phyloP scores from a whole-genome alignment of 2,113 vertebrate species.

The Hippocampus comes region DNA sequence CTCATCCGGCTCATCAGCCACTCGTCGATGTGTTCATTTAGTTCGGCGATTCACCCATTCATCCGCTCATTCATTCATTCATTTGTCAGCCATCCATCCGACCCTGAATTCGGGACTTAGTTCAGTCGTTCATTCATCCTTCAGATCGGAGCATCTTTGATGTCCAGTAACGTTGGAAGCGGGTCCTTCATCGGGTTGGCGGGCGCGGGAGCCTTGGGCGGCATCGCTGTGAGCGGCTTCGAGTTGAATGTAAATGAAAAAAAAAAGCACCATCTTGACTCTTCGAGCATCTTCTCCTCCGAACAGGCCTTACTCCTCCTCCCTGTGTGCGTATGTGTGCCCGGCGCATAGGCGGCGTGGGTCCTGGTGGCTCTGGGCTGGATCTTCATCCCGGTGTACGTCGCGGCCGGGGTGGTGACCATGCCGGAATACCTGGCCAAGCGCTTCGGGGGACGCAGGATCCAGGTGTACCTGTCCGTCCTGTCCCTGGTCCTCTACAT shows the following conservation, averaged over 20 bases:
- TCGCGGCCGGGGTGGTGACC: constrained; percentile 83
- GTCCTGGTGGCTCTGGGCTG: constrained; percentile 85
- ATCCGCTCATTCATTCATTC: too few species aligned
- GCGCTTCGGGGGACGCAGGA: constrained; percentile 87
- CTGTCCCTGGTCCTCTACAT: constrained; percentile 87
- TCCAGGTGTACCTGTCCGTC: constrained; percentile 84
- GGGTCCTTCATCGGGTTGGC: constrained; percentile 89
- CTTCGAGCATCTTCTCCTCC: not conserved
- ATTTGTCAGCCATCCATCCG: too few species aligned
- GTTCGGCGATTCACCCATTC: too few species aligned
- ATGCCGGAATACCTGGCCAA: constrained; percentile 90
- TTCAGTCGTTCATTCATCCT: too few species aligned
- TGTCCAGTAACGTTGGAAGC: constrained; percentile 96
- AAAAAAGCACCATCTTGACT: too few species aligned
- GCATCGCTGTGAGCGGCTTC: constrained; percentile 89
- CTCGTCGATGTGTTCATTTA: too few species aligned
- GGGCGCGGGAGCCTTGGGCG: constrained; percentile 88
- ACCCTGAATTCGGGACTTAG: too few species aligned
- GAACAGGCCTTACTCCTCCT: not conserved
- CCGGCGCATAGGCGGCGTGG: constrained; percentile 77
- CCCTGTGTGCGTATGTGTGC: constrained; percentile 5
- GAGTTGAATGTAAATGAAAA: constrained; percentile 84
- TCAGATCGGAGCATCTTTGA: constrained; percentile 93
- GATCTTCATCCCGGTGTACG: constrained; percentile 90
- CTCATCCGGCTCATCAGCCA: not conserved